A percentile compares a stretch with the other conserved stretches of the same genome.
Conservation (phyloP, 2,113 vertebrate species). For the Muntiacus reevesi region DNA sequence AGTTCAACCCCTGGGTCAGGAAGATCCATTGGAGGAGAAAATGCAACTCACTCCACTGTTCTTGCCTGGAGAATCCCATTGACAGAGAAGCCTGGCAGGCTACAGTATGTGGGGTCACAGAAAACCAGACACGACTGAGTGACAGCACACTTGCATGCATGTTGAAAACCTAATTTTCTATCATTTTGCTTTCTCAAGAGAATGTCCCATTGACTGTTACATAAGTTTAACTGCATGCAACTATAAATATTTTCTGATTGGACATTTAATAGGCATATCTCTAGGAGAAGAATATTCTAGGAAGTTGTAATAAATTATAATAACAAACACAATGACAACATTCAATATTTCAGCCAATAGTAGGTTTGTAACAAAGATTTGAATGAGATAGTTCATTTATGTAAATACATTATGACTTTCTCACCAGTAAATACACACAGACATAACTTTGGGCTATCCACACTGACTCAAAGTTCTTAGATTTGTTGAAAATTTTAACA, state of each 20-base stretch:
- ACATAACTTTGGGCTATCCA: neutral
- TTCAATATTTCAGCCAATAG: neutral
- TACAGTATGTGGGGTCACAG: neutral
- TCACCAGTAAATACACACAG: neutral
- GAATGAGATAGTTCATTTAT: neutral
- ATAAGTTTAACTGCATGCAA: neutral
- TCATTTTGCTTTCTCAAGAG: neutral
- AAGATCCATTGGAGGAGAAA: neutral
- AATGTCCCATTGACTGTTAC: neutral
- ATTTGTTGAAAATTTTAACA: neutral
- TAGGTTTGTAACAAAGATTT: neutral
- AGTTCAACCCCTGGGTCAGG: neutral
- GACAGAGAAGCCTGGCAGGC: neutral
- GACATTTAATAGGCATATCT: neutral
- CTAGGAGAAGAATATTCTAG: neutral
- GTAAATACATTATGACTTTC: neutral
- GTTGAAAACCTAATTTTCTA: neutral
- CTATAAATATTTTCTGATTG: neutral
- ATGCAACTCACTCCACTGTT: neutral
- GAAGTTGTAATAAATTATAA: slow-evolving; percentile 2
- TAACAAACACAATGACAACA: too few species aligned
- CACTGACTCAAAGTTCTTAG: slow-evolving; percentile 18
- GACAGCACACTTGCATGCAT: neutral
- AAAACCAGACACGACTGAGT: neutral
- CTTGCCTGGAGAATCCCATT: neutral